Evolutionary conservation across 2,888 invertebrate species (phyloP), one percentile per base, ranked within the genome.

Genomic region (Tryphoninae sp.): DNA sequence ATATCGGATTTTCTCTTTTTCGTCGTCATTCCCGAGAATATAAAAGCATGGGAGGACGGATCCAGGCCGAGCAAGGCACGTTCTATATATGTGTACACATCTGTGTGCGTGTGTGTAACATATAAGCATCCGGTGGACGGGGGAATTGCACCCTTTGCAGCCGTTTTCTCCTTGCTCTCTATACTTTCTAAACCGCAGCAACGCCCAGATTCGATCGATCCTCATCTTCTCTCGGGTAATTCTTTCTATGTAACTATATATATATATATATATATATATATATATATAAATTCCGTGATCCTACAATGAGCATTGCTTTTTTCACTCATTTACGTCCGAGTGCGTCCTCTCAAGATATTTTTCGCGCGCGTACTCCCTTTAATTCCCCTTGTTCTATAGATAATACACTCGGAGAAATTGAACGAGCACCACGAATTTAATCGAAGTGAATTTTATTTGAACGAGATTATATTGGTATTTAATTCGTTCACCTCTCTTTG

Each of bases 191-290:
- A 73, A 82, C 78, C 62, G 83, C 83, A 84, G 88, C 87, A 88
- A 88, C 86, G 88, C 87, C 89, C 87, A 75, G 87, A 87, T 87
- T 87, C 88, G 85, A 88, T 89, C 88, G 89, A 89, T 89, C 87
- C 85, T 88, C 85, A 86, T 86, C 86, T 87, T 86, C 83, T 85
- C 77, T 77, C 62, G 16, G 64, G 71, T 67, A 71, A 61, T 51
- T 75, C 64, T 53, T 65, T 22, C 19, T 51, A 23, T 59, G 51
- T 59, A 51, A 51, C 67, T 76, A 59, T 59, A 23, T 22, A 13
- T 40, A 61, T 26, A 11, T 19, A 42, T 26, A 11, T 19, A 42
- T 76, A 59, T 59, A 23, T 22, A 13, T 40, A 61, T 26, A 11
- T 19, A 42, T n/a, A 19, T 33, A 62, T 69, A 76, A 45, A 73